These are phyloP conservation scores for Laodelphax striatellus DNA, from an alignment of 1,140 invertebrate species.

Conservation along the genomic window DNA sequence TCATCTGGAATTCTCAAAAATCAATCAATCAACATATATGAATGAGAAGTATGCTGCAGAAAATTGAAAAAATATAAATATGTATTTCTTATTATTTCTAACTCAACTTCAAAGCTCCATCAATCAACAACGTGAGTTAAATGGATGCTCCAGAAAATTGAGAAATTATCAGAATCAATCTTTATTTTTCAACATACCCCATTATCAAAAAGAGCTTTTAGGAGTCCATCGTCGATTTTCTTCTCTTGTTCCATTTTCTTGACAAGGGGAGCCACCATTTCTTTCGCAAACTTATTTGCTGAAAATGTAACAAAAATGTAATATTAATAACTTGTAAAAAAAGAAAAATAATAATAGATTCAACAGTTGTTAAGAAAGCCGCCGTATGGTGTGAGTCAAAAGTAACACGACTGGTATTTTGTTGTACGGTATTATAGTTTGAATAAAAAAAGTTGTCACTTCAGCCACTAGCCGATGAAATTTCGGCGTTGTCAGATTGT, in stretches of 20 bases:
- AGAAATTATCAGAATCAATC: neutral
- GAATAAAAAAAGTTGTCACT: too few species aligned
- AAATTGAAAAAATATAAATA: too few species aligned
- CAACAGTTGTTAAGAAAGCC: neutral
- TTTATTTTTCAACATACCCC: constrained; percentile 46
- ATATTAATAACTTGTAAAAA: neutral
- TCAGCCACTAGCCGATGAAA: too few species aligned
- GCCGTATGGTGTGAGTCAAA: too few species aligned
- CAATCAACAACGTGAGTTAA: too few species aligned
- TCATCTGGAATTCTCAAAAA: too few species aligned
- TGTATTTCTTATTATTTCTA: too few species aligned
- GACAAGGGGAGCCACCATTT: constrained; percentile 78
- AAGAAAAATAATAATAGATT: neutral
- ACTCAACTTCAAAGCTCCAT: neutral
- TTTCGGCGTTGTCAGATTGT: too few species aligned
- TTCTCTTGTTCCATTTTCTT: constrained; percentile 85
- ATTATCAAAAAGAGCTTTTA: constrained; percentile 69
- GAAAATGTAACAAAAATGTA: constrained; percentile 27
- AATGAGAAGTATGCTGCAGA: too few species aligned
- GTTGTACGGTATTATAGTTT: too few species aligned
- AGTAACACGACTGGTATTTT: too few species aligned
- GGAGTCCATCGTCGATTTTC: constrained; percentile 57
- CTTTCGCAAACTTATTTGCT: constrained; percentile 77
- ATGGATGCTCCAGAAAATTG: neutral
- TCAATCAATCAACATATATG: too few species aligned